phyloP scores from a whole-genome alignment of 1,140 invertebrate genomes.

The Steinernema feltiae region DNA sequence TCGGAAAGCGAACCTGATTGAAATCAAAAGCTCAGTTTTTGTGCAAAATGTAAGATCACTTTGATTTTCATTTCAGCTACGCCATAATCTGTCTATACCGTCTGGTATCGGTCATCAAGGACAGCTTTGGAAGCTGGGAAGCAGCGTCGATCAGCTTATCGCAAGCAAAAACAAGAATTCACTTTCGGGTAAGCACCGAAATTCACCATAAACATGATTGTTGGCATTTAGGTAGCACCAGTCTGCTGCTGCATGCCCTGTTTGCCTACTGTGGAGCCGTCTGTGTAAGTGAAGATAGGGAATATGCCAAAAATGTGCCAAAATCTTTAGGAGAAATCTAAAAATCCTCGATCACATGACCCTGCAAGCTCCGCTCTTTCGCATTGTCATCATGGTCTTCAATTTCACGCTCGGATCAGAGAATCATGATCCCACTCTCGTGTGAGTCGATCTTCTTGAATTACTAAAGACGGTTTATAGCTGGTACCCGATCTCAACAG shows the following conservation, averaged over 20 bases:
- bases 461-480: not conserved
- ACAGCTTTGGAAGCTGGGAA: conserved; percentile 1
- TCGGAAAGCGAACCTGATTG: too few species aligned
- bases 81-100: conserved; percentile 4
- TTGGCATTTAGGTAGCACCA: not conserved
- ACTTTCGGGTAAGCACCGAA: not conserved
- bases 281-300: not conserved
- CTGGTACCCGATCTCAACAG: not conserved
- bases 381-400: not conserved
- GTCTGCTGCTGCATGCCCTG: not conserved
- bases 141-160: not conserved
- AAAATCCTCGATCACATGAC: not conserved
- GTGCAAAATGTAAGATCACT: too few species aligned
- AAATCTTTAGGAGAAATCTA: not conserved
- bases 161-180: not conserved
- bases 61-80: not conserved
- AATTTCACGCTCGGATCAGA: not conserved
- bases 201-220: not conserved
- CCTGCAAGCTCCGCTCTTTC: not conserved
- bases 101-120: not conserved
- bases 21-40: too few species aligned
- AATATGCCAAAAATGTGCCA: not conserved
- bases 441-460: not conserved
- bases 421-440: not conserved
- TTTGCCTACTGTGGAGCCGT: not conserved